Evolutionary conservation across 2,113 vertebrate genomes (phyloP), one percentile per base, ranked within the genome.

Genomic region (Trematomus loennbergii): DNA sequence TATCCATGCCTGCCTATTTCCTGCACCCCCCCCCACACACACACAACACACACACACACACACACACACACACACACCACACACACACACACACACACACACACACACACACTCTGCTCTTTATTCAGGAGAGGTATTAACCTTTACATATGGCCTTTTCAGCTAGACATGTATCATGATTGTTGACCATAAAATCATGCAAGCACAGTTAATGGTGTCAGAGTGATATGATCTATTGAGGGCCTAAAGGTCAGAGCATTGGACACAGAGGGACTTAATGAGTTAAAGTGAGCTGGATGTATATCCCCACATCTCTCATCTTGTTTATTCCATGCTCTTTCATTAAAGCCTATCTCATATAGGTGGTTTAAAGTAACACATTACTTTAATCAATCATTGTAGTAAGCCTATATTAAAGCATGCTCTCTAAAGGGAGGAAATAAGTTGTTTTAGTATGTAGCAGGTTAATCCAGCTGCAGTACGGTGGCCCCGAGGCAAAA

Each of bases 241-340:
- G 72, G 4, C 15, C 22, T 58, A 83, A 92, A 93, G 87, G 92
- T 90, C 90, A 87, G 8, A 20, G 25, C 3, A 49, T 74, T 33
- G 70, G 55, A 49, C 12, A 48, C 53, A 46, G 11, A 1, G 6
- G 18, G 22, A n/a, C 4, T 45, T 46, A 9, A 22, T 22, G n/a
- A 2, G 29, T 29, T 29, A 46, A 2, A 12, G 2, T 15, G 13
- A 40, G 36, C 8, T 5, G 12, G 5, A 3, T 70, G 55, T 22
- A 53, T 2, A 33, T 6, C 52, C 25, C 4, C 12, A 9, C 20
- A 52, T 15, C 43, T 59, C 29, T 36, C 7, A 72, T 49, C 9
- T 33, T 17, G 10, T 74, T 40, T 17, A 10, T 25, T 46, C 9
- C 53, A 58, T 25, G 25, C 17, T 78, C 10, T 45, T 45, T 60